Percentiles rank a stretch among this genome's conserved stretches.
Evolutionary conservation across 2,888 invertebrate genomes (phyloP).

Genomic region (Lysandra bellargus): DNA sequence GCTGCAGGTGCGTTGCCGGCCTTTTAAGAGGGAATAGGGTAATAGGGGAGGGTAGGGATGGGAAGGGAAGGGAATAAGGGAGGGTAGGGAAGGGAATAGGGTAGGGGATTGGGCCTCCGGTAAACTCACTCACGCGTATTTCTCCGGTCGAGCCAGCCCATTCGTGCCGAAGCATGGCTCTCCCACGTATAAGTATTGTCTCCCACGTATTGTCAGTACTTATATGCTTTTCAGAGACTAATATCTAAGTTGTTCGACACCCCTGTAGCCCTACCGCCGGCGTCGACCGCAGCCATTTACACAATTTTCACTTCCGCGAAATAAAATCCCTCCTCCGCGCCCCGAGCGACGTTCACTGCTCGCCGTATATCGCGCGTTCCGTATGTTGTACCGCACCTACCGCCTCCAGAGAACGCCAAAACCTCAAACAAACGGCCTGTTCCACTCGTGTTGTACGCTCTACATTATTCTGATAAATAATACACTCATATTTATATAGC

Average conservation of each 20-base stretch:
- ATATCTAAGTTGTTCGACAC: not conserved
- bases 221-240: not conserved
- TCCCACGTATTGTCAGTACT: not conserved
- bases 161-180: too few species aligned
- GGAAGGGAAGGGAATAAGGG: too few species aligned
- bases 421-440: not conserved
- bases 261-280: not conserved
- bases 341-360: not conserved
- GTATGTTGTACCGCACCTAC: not conserved
- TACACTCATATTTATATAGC: not conserved
- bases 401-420: not conserved
- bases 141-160: too few species aligned
- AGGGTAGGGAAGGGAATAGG: too few species aligned
- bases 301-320: constrained; percentile 25
- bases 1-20: too few species aligned
- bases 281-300: constrained; percentile 16
- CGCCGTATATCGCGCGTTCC: not conserved
- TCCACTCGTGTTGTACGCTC: not conserved
- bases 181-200: too few species aligned
- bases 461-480: not conserved
- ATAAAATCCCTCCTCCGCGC: constrained; percentile 1
- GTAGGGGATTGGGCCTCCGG: too few species aligned
- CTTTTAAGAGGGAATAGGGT: too few species aligned
- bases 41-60: too few species aligned
- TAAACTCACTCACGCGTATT: too few species aligned